Evolutionary conservation across 2,113 vertebrate genomes (phyloP), one percentile per base, ranked within the genome.

Genomic region (Forbesichthys papilliferus): DNA sequence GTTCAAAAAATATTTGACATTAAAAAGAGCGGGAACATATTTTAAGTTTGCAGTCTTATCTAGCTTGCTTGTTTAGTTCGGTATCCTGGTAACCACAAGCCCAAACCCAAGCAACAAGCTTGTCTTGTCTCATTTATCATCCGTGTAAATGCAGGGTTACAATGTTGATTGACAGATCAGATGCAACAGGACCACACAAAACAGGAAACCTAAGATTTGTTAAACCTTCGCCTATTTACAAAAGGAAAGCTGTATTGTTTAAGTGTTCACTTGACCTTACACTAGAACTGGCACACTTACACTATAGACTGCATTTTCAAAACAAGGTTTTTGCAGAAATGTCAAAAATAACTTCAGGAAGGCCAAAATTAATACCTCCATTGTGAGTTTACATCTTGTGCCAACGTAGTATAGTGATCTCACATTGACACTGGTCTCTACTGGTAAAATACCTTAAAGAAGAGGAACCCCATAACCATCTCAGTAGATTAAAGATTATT

Each of bases 151-250:
- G 27, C 27, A 27, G 27, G 27, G 27, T 27, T 27, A 27, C 27
- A 27, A 1, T 27, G 27, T 74, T 75, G 71, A 86, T 3, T 78
- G 78, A 81, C 79, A 78, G 5, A 0, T 14, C 68, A 73, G 11
- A 36, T 27, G 36, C 75, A 84, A 80, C 51, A 80, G 75, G 46
- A 10, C 65, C 77, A 72, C 54, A 65, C 68, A 80, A 87, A 86
- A 86, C 89, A 90, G 89, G 88, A 90, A 87, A 77, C 60, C 48
- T 74, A 72, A 51, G 20, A 86, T 55, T 67, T 77, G 72, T 6
- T 74, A 80, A 64, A 74, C 71, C 73, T 84, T 58, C 66, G 63
- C 81, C 36, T 66, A 57, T 69, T 64, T 68, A 65, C 60, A 80
- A 56, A 69, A 53, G 46, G 61, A 76, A 49, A 61, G 48, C 64